Evolutionary conservation across 2,797 vertebrate species (phyloP).

Genomic region (Pogonophryne albipinna): DNA sequence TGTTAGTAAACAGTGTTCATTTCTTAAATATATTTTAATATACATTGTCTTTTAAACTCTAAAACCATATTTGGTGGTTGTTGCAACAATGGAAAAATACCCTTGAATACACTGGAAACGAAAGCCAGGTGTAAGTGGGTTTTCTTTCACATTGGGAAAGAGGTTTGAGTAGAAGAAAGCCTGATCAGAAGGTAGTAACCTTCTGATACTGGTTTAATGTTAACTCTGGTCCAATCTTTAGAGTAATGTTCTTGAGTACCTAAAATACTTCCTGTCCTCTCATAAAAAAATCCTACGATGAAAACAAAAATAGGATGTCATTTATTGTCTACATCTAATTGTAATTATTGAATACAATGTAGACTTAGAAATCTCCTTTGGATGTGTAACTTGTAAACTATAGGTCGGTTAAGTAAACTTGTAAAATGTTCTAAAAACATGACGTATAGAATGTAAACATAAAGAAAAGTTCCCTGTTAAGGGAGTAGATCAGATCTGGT

Average conservation of each 20-base stretch:
- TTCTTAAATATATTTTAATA: no score
- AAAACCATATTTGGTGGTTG: no score
- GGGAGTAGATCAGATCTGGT: not conserved
- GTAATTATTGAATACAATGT: not conserved
- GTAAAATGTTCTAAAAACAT: not conserved
- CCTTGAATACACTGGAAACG: no score
- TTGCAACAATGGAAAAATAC: no score
- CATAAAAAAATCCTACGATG: not conserved
- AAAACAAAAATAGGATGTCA: not conserved
- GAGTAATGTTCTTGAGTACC: not conserved
- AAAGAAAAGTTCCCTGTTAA: not conserved
- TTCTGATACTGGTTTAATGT: no score
- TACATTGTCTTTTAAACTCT: no score
- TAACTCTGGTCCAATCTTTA: not conserved
- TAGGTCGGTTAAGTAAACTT: conserved; percentile 7
- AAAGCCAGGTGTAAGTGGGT: no score
- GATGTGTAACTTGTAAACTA: conserved; percentile 3
- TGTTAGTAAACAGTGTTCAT: no score
- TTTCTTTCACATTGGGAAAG: no score
- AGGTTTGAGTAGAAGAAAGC: no score
- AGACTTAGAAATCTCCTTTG: not conserved
- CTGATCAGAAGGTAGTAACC: no score
- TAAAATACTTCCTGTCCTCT: not conserved
- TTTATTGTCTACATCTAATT: not conserved
- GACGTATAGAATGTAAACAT: conserved; percentile 9